Base-by-base conservation (phyloP, 2,113 vertebrate species). In the Melanostigma gelatinosum region DNA sequence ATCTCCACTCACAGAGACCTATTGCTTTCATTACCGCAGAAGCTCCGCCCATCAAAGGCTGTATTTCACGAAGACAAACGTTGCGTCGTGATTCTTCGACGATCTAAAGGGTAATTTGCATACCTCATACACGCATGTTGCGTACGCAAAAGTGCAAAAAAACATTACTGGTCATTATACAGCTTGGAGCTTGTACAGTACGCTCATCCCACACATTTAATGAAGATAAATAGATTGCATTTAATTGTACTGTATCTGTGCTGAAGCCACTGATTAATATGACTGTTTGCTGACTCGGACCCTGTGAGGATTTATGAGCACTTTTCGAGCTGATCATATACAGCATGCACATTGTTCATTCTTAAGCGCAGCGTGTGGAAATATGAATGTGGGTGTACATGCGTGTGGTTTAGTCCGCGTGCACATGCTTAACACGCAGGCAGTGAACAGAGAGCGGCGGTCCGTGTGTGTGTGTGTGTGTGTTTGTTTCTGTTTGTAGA, bases 1-100 rank as follows among this genome's bases (percentile, higher is more conserved):
- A 93, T 92, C 89, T 93, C 80, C 87, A 79, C 87, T 91, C 88
- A 67, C 86, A 82, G 87, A 92, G 89, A 93, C 90, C 91, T 88
- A 90, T 91, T 90, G 85, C 92, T 92, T 92, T 93, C 91, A 93
- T 93, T 94, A 91, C 87, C 46, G 42, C 44, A 50, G 34, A 76
- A 85, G 85, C 85, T 87, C 80, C 36, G 70, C 55, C 76, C 84
- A 87, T 92, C 91, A 91, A 88, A 91, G 83, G 81, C 83, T 71
- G 77, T 90, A 91, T 92, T 91, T 92, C 85, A 83, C 84, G 34
- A 90, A 86, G 88, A 94, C 86, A 91, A 93, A 88, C 73, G 85
- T 83, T 77, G 57, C 27, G 85, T 77, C 71, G n/a, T n/a, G 55
- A 57, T 84, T 79, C 70, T 74, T 65, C 10, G 63, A 69, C 15